Percentiles rank a stretch among this genome's conserved stretches.
Evolutionary conservation across 2,888 invertebrate genomes (phyloP).

Genomic region (Sericinus montela): DNA sequence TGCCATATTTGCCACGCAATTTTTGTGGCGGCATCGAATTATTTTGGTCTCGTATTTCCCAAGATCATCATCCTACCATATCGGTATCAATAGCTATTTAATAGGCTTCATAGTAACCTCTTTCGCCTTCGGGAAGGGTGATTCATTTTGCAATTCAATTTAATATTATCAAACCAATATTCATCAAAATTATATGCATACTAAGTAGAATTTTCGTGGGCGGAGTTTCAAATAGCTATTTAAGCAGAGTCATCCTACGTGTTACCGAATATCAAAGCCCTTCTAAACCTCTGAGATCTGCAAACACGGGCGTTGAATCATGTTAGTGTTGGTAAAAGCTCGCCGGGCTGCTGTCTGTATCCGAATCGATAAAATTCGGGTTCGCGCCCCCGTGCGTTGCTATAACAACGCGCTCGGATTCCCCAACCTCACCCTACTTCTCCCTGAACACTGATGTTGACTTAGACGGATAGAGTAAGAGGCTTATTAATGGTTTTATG

Average conservation of each 20-base stretch:
- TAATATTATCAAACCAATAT: no score
- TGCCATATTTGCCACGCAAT: no score
- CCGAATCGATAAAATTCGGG: conserved; percentile 79
- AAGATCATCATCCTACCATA: no score
- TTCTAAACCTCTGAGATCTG: conserved; percentile 69
- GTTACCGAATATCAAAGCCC: conserved; percentile 68
- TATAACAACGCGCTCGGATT: conserved; percentile 59
- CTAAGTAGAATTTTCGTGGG: conserved; percentile 37
- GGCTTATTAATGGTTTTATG: conserved; percentile 79
- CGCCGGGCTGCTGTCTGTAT: conserved; percentile 73
- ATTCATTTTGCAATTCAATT: no score
- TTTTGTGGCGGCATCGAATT: no score
- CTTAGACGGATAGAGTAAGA: conserved; percentile 79
- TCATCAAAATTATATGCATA: no score
- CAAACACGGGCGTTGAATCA: conserved; percentile 74
- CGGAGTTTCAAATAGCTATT: conserved; percentile 40
- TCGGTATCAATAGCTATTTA: no score
- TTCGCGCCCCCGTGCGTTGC: conserved; percentile 71
- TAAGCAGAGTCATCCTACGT: conserved; percentile 44
- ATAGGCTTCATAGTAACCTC: no score
- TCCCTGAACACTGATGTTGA: conserved; percentile 74
- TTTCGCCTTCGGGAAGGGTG: no score
- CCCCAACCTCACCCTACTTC: conserved; percentile 47
- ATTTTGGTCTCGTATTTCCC: no score
- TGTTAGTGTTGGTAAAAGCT: conserved; percentile 69